phyloP scores from a whole-genome alignment of 2,888 invertebrate species.

The Oxyscelio sp. region DNA sequence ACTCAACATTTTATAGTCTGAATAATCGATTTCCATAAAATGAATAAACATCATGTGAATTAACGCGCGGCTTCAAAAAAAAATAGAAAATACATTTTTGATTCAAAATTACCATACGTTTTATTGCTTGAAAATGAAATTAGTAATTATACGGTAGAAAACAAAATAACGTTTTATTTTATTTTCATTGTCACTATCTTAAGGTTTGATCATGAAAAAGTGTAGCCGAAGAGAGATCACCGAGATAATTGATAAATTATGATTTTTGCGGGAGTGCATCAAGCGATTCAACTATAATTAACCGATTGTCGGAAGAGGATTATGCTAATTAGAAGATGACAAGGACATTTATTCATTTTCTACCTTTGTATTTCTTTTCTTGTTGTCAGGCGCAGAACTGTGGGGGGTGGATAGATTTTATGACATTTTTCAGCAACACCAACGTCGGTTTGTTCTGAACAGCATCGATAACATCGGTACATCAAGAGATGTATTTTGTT shows the following conservation, averaged over 20 bases:
- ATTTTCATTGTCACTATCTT: slow-evolving; percentile 62
- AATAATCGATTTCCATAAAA: slow-evolving; percentile 40
- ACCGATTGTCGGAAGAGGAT: slow-evolving; percentile 81
- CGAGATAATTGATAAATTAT: slow-evolving; percentile 86
- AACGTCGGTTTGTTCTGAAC: too few species aligned
- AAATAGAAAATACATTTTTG: slow-evolving; percentile 31
- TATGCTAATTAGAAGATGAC: slow-evolving; percentile 44
- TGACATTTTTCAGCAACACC: too few species aligned
- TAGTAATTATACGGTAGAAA: slow-evolving; percentile 59
- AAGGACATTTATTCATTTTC: slow-evolving; percentile 49
- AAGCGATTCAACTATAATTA: slow-evolving; percentile 80
- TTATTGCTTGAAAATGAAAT: slow-evolving; percentile 60
- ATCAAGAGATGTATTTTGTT: too few species aligned
- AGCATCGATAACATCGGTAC: neutral
- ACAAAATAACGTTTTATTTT: slow-evolving; percentile 64
- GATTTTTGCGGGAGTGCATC: slow-evolving; percentile 81
- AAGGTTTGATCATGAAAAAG: slow-evolving; percentile 46
- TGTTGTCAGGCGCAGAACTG: too few species aligned
- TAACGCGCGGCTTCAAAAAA: slow-evolving; percentile 32
- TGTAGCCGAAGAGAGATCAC: slow-evolving; percentile 53
- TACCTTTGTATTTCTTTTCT: too few species aligned
- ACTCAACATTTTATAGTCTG: slow-evolving; percentile 19
- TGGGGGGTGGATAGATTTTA: neutral
- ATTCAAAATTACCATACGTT: slow-evolving; percentile 52
- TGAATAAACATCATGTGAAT: slow-evolving; percentile 55